Evolutionary conservation across 2,113 vertebrate genomes (phyloP).

Genomic region (Limnothrissa miodon): DNA sequence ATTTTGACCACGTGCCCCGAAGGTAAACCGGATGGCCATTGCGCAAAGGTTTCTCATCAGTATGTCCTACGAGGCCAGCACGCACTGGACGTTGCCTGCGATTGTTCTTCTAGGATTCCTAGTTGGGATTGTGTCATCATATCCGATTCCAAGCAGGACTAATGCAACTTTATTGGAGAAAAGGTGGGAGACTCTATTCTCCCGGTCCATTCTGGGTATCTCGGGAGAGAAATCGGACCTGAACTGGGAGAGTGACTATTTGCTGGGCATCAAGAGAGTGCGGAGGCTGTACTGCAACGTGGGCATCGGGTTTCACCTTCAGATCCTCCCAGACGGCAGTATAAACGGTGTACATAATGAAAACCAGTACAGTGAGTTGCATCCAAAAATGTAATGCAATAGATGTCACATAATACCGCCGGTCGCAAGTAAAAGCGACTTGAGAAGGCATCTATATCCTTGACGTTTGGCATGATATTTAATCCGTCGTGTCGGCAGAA

Average conservation of each 20-base stretch:
- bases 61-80: slow-evolving; percentile 82
- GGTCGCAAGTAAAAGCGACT: slow-evolving; percentile 55
- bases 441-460: slow-evolving; percentile 54
- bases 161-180: slow-evolving; percentile 83
- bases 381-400: slow-evolving; percentile 65
- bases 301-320: slow-evolving; percentile 98
- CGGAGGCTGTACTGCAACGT: slow-evolving; percentile 97
- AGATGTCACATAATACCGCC: slow-evolving; percentile 60
- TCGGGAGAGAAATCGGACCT: slow-evolving; percentile 80
- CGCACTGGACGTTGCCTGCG: slow-evolving; percentile 78
- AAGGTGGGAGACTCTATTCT: slow-evolving; percentile 84
- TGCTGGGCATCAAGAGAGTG: slow-evolving; percentile 94
- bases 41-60: slow-evolving; percentile 86
- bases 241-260: slow-evolving; percentile 94
- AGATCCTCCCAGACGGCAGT: slow-evolving; percentile 89
- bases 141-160: slow-evolving; percentile 78
- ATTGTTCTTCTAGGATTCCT: slow-evolving; percentile 82
- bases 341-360: slow-evolving; percentile 92
- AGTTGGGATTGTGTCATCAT: slow-evolving; percentile 76
- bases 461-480: slow-evolving; percentile 63
- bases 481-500: slow-evolving; percentile 55
- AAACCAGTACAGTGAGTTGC: slow-evolving; percentile 96
- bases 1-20: slow-evolving; percentile 93
- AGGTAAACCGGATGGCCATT: slow-evolving; percentile 86
- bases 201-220: slow-evolving; percentile 85